phyloP scores from a whole-genome alignment of 2,113 vertebrate species.

The Salvelinus namaycush region DNA sequence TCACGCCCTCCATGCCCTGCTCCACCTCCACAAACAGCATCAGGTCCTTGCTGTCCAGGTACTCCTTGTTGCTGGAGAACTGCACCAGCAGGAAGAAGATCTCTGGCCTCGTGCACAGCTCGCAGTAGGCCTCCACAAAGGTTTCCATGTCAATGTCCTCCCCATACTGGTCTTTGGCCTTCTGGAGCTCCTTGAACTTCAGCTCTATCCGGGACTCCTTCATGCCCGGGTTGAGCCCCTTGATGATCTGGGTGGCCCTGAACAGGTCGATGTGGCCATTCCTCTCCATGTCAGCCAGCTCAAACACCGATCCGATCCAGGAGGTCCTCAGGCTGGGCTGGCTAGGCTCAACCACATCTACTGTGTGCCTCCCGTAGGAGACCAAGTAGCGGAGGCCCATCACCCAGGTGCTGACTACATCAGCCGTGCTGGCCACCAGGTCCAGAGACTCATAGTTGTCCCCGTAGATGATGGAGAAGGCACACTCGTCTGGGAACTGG shows the following conservation, averaged over 20 bases:
- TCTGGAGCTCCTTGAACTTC: constrained; percentile 92
- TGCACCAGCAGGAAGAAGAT: constrained; percentile 91
- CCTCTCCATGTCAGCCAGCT: constrained; percentile 82
- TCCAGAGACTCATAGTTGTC: constrained; percentile 92
- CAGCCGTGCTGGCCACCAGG: constrained; percentile 85
- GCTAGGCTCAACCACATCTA: constrained; percentile 73
- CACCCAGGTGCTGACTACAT: constrained; percentile 90
- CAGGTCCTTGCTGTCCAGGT: constrained; percentile 87
- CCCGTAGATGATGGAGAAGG: constrained; percentile 93
- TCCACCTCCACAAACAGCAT: constrained; percentile 90
- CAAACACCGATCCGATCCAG: constrained; percentile 88
- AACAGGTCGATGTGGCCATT: constrained; percentile 80
- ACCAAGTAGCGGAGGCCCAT: constrained; percentile 91
- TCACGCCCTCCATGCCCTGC: constrained; percentile 88
- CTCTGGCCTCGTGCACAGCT: constrained; percentile 90
- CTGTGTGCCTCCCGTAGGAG: constrained; percentile 86
- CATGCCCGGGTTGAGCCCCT: constrained; percentile 89
- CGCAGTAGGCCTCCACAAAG: constrained; percentile 86
- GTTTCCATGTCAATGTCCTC: constrained; percentile 79
- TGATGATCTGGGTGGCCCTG: constrained; percentile 86
- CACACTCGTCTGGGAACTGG: constrained; percentile 90
- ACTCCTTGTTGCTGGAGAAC: constrained; percentile 94
- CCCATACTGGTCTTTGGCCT: constrained; percentile 78
- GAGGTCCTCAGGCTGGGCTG: constrained; percentile 84
- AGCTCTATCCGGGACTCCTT: constrained; percentile 85